A percentile compares a stretch with the other conserved stretches of the same genome.
phyloP scores from a whole-genome alignment of 2,113 vertebrate genomes.

The Typhlomys cinereus region DNA sequence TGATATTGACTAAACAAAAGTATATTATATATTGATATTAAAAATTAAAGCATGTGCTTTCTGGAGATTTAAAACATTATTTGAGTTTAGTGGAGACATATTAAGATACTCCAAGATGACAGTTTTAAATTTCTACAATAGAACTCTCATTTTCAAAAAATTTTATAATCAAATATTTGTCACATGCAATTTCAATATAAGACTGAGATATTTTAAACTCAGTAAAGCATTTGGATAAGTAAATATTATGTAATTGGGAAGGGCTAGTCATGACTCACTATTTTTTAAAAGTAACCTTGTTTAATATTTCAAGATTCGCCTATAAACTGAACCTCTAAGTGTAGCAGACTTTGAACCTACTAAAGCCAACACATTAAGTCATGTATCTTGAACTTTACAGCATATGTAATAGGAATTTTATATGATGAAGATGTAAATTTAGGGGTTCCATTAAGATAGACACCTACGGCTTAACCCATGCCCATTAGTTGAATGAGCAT shows the following conservation, averaged over 20 bases:
- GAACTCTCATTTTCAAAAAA: constrained; percentile 42
- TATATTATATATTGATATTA: neutral
- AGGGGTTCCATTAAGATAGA: neutral
- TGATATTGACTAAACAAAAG: neutral
- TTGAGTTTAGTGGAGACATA: neutral
- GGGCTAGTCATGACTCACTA: constrained; percentile 57
- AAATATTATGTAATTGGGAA: constrained; percentile 74
- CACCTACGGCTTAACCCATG: no score
- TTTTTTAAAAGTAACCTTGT: constrained; percentile 54
- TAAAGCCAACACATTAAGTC: constrained; percentile 47
- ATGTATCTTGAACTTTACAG: neutral
- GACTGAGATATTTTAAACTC: constrained; percentile 63
- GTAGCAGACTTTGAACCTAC: constrained; percentile 42
- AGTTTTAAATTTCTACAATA: neutral
- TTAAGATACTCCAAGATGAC: neutral
- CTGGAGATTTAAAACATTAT: constrained; percentile 24
- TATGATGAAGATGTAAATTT: neutral
- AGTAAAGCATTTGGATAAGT: constrained; percentile 62
- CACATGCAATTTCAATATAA: constrained; percentile 66
- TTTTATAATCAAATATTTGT: constrained; percentile 60
- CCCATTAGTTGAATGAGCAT: neutral
- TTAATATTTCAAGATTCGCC: constrained; percentile 69
- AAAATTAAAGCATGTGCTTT: constrained; percentile 40
- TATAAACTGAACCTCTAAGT: constrained; percentile 52
- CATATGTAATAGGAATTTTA: neutral